Conservation (phyloP, 2,888 invertebrate species). For the Lamellibrachia columna region DNA sequence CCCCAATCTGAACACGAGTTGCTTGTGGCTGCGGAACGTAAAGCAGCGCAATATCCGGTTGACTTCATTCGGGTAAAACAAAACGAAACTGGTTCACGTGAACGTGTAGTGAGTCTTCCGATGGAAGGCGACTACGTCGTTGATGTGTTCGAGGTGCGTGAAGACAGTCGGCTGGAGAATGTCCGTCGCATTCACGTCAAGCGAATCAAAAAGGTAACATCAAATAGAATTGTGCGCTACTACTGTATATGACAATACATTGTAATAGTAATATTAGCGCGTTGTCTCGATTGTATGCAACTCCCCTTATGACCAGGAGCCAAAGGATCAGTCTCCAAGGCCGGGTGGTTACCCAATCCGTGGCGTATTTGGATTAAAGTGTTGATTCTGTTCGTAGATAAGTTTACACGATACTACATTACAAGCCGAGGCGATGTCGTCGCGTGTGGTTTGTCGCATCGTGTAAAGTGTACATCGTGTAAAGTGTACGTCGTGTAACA, state of each 20-base stretch:
- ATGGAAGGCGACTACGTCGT: background rate
- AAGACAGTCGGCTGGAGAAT: background rate
- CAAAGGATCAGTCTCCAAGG: too few species aligned
- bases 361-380: too few species aligned
- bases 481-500: too few species aligned
- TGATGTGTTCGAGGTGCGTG: background rate
- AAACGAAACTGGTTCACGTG: background rate
- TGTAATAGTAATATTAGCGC: background rate
- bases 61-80: background rate
- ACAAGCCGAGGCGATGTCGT: too few species aligned
- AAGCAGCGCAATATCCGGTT: background rate
- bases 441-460: too few species aligned
- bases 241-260: background rate
- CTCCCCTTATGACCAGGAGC: too few species aligned
- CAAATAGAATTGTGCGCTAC: background rate
- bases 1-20: background rate
- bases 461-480: too few species aligned
- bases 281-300: too few species aligned
- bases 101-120: background rate
- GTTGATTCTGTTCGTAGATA: too few species aligned
- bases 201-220: background rate
- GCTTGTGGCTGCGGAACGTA: background rate
- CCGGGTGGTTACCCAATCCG: too few species aligned
- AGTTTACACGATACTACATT: too few species aligned
- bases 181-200: background rate